These are phyloP conservation scores for Cuniculus paca DNA, from an alignment of 2,797 vertebrate genomes.

Conservation along the genomic window DNA sequence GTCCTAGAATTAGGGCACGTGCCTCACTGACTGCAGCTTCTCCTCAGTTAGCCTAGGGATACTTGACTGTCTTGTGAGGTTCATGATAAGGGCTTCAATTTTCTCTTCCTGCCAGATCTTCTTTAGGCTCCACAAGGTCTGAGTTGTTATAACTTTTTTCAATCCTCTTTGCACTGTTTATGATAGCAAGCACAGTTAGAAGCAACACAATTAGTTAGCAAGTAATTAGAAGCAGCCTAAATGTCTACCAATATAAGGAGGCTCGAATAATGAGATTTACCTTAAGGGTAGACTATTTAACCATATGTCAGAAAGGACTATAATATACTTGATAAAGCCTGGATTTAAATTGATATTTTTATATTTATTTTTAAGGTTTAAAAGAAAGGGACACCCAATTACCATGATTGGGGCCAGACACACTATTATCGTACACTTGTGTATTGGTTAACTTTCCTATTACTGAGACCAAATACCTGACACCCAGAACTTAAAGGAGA, in stretches of 20 bases:
- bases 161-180: not conserved
- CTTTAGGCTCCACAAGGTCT: not conserved
- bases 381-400: not conserved
- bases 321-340: not conserved
- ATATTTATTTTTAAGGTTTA: not conserved
- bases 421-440: not conserved
- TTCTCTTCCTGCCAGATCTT: constrained; percentile 20
- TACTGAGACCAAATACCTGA: not conserved
- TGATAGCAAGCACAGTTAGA: too few relatives aligned
- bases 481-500: not conserved
- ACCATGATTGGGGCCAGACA: not conserved
- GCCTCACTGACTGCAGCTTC: not conserved
- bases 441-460: not conserved
- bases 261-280: not conserved
- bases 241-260: not conserved
- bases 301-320: not conserved
- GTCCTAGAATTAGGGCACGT: not conserved
- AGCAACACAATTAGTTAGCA: too few relatives aligned
- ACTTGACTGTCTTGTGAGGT: not conserved
- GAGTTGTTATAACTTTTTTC: not conserved
- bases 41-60: not conserved
- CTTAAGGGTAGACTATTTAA: not conserved
- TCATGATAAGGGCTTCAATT: not conserved
- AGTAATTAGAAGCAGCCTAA: not conserved
- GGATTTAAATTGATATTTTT: not conserved